phyloP scores from a whole-genome alignment of 2,888 invertebrate genomes.

The Corbicula japonica region DNA sequence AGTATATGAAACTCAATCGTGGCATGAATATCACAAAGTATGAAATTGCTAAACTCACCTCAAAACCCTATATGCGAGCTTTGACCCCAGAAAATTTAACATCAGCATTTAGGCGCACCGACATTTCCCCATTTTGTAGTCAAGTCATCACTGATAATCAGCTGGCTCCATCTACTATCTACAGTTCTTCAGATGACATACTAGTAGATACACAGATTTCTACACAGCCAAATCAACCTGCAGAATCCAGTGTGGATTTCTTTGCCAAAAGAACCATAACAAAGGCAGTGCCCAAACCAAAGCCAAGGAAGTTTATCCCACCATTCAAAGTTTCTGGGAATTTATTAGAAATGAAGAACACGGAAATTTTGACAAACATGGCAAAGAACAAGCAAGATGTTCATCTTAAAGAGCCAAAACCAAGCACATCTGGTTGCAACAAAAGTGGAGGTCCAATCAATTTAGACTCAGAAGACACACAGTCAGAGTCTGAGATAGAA shows the following conservation, averaged over 20 bases:
- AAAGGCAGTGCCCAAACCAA: constrained; percentile 3
- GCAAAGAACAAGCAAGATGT: background rate
- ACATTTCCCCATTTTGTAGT: background rate
- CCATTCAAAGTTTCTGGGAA: background rate
- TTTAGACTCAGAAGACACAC: constrained; percentile 15
- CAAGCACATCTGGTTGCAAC: background rate
- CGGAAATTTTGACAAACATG: background rate
- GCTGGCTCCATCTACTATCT: too few species aligned
- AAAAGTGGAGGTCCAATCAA: too few species aligned
- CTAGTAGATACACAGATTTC: background rate
- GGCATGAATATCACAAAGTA: too few species aligned
- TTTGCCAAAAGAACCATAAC: background rate
- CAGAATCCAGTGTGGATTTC: background rate
- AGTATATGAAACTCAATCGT: too few species aligned
- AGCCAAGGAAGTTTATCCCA: background rate
- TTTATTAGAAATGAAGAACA: background rate
- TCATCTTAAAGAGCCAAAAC: background rate
- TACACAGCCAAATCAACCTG: background rate
- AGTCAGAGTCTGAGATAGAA: background rate
- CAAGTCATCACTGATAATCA: too few species aligned
- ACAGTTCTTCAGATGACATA: too few species aligned
- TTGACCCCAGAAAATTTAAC: constrained; percentile 1
- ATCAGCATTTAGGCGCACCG: constrained; percentile 2
- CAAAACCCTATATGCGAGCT: background rate
- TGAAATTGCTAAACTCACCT: background rate